Evolutionary conservation across 23 tunicate genomes (phyloP).

Genomic region (Oikopleura albicans): DNA sequence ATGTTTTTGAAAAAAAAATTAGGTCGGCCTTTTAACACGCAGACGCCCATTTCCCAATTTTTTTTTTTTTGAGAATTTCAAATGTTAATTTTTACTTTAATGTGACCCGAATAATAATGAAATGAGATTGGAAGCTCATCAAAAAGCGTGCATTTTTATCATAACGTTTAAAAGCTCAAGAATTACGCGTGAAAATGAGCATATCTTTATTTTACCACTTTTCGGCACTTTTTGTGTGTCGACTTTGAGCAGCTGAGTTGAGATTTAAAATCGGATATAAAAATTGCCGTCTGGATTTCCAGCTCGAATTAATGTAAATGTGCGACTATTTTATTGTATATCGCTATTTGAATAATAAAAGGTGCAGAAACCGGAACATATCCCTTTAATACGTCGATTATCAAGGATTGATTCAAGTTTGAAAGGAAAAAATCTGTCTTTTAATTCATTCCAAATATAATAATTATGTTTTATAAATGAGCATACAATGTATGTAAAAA

Average conservation of each 20-base stretch:
- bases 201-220: neutral
- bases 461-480: neutral
- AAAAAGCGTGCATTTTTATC: too few species aligned
- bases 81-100: too few species aligned
- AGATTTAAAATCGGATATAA: neutral
- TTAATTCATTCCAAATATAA: neutral
- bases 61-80: too few species aligned
- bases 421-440: neutral
- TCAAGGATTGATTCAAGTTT: neutral
- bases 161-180: too few species aligned
- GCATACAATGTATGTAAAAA: too few species aligned
- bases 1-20: too few species aligned
- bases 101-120: too few species aligned
- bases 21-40: too few species aligned
- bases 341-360: neutral
- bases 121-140: too few species aligned
- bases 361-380: neutral
- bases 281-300: too few species aligned
- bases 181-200: too few species aligned
- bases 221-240: neutral
- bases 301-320: neutral
- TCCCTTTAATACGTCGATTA: neutral
- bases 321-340: neutral
- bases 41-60: too few species aligned
- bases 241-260: neutral